Evolutionary conservation across 2,888 invertebrate species (phyloP).

Genomic region (Apamea monoglypha): DNA sequence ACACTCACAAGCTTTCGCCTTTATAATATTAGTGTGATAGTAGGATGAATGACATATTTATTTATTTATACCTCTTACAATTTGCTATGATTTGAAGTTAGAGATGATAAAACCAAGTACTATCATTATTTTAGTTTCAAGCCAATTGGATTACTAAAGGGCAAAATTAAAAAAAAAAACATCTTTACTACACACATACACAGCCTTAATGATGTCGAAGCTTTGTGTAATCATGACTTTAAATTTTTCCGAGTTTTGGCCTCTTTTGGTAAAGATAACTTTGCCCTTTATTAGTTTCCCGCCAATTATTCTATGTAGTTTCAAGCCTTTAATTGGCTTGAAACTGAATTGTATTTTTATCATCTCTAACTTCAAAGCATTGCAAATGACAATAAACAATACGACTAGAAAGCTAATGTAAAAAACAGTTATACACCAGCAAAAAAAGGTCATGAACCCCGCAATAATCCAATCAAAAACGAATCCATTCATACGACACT

Average conservation of each 20-base stretch:
- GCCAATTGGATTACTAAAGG: neutral
- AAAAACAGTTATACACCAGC: neutral
- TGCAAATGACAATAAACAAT: neutral
- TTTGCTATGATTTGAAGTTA: neutral
- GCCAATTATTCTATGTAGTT: too few species aligned
- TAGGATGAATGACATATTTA: neutral
- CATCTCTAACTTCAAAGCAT: neutral
- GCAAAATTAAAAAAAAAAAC: neutral
- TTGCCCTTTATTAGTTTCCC: too few species aligned
- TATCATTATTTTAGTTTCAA: too few species aligned
- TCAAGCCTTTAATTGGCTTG: too few species aligned
- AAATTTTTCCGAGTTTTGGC: too few species aligned
- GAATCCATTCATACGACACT: constrained; percentile 16
- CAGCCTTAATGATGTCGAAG: too few species aligned
- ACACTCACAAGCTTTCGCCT: too few species aligned
- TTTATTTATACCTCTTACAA: neutral
- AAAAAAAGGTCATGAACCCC: neutral
- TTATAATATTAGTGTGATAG: too few species aligned
- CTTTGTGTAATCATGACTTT: too few species aligned
- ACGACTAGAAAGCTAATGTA: neutral
- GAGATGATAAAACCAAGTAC: neutral
- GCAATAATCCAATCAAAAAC: neutral
- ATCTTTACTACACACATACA: neutral
- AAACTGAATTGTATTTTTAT: neutral
- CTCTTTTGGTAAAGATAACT: too few species aligned